phyloP scores from a whole-genome alignment of 2,113 vertebrate genomes.

The Talpa occidentalis region DNA sequence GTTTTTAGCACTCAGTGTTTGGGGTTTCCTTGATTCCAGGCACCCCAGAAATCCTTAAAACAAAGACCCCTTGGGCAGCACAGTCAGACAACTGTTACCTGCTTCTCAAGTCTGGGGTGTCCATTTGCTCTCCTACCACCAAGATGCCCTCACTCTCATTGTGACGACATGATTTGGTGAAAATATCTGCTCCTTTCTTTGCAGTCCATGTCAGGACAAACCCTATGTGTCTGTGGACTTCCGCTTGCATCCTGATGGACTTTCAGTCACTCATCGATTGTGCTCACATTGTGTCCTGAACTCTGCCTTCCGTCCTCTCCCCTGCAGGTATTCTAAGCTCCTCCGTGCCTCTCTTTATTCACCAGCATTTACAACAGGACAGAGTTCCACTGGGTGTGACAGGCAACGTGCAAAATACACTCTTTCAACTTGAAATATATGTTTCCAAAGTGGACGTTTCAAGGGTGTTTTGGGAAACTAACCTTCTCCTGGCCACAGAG shows the following conservation, averaged over 20 bases:
- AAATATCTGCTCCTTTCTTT: neutral
- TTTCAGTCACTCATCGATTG: neutral
- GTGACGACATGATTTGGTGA: neutral
- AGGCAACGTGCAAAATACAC: neutral
- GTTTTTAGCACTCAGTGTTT: neutral
- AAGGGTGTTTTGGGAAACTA: neutral
- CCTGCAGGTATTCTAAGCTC: neutral
- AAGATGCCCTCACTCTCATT: neutral
- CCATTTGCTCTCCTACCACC: neutral
- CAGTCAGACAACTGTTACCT: neutral
- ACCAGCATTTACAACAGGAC: neutral
- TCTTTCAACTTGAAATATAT: fast-evolving
- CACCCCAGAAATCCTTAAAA: neutral
- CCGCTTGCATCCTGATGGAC: too few species aligned
- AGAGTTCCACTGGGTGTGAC: neutral
- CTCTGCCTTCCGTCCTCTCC: neutral
- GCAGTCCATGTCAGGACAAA: too few species aligned
- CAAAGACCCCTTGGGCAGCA: neutral
- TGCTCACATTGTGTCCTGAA: neutral
- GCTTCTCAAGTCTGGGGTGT: neutral
- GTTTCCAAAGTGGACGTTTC: neutral
- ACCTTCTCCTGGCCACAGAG: neutral
- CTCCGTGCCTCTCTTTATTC: neutral
- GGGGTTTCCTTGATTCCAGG: neutral
- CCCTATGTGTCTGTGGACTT: too few species aligned